These are phyloP conservation scores for Seira musarum DNA, from an alignment of 2,888 invertebrate species.

Conservation along the genomic window DNA sequence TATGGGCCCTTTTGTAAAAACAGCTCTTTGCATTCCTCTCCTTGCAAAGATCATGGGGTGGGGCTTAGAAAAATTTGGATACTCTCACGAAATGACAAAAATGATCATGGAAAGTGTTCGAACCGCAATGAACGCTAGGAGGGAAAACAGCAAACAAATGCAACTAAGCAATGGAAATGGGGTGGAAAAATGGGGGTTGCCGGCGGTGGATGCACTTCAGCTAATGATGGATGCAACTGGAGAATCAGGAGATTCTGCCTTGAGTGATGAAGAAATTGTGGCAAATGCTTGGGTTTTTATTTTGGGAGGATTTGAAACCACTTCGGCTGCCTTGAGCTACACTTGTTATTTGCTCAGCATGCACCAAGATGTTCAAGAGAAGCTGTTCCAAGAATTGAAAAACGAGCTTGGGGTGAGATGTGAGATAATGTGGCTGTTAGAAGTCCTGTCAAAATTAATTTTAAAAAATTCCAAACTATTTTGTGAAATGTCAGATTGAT, in stretches of 20 bases:
- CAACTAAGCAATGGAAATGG: background rate
- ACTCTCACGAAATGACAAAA: slow-evolving; percentile 70
- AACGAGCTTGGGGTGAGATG: slow-evolving; percentile 56
- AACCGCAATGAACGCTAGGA: slow-evolving; percentile 68
- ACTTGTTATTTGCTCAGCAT: slow-evolving; percentile 73
- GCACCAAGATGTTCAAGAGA: slow-evolving; percentile 73
- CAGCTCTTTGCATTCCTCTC: slow-evolving; percentile 70
- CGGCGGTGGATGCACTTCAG: slow-evolving; percentile 72
- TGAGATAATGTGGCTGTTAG: background rate
- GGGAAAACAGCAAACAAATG: slow-evolving; percentile 44
- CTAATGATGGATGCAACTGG: slow-evolving; percentile 72
- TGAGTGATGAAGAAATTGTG: slow-evolving; percentile 71
- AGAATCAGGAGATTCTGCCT: background rate
- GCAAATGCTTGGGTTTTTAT: slow-evolving; percentile 74
- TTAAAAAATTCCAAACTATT: slow-evolving; percentile 18
- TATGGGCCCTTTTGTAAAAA: slow-evolving; percentile 69
- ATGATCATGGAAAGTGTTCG: slow-evolving; percentile 70
- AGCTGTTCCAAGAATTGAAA: slow-evolving; percentile 73
- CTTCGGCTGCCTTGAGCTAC: slow-evolving; percentile 74
- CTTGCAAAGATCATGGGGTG: slow-evolving; percentile 67
- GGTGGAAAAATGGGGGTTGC: background rate
- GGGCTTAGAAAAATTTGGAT: slow-evolving; percentile 69
- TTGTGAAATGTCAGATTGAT: too few relatives aligned
- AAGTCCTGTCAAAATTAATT: slow-evolving; percentile 7
- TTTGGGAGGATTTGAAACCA: slow-evolving; percentile 76